Conservation (phyloP, 2,888 invertebrate genomes). For the Hirtodrosophila duncani region DNA sequence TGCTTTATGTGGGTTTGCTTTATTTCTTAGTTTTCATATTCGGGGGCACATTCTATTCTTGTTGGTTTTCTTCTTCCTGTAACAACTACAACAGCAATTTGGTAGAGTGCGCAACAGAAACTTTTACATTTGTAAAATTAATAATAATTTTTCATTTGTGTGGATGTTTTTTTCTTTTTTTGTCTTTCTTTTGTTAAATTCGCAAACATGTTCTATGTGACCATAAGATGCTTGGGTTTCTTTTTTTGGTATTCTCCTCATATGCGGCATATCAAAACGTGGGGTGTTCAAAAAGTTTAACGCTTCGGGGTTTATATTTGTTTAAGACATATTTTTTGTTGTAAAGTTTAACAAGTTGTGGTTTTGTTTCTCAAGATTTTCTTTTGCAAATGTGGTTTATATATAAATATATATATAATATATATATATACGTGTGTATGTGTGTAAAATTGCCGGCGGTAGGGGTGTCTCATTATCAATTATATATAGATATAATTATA, state of each 20-base stretch:
- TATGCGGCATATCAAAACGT: constrained; percentile 14
- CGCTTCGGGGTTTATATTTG: constrained; percentile 5
- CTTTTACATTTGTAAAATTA: constrained; percentile 30
- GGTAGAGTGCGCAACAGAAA: constrained; percentile 46
- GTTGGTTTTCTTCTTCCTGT: constrained; percentile 12
- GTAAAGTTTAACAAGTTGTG: constrained; percentile 29
- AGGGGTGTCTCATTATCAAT: constrained; percentile 66
- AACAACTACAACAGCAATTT: constrained; percentile 55
- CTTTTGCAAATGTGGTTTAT: background rate
- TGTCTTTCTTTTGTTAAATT: constrained; percentile 39
- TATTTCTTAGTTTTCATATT: background rate
- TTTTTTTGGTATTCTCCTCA: background rate
- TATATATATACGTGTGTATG: background rate
- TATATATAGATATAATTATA: constrained; percentile 40
- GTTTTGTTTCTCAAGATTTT: constrained; percentile 12
- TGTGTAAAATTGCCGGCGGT: constrained; percentile 58
- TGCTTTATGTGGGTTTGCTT: constrained; percentile 1
- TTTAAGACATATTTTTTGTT: constrained; percentile 29
- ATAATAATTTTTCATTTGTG: constrained; percentile 8
- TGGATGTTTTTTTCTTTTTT: background rate
- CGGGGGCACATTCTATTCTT: no score
- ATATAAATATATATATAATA: constrained; percentile 6
- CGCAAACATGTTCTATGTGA: constrained; percentile 37
- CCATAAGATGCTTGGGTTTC: background rate
- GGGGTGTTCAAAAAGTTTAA: constrained; percentile 18